These are phyloP conservation scores for Saccostrea cuccullata DNA, from an alignment of 1,140 invertebrate species.

Conservation along the genomic window DNA sequence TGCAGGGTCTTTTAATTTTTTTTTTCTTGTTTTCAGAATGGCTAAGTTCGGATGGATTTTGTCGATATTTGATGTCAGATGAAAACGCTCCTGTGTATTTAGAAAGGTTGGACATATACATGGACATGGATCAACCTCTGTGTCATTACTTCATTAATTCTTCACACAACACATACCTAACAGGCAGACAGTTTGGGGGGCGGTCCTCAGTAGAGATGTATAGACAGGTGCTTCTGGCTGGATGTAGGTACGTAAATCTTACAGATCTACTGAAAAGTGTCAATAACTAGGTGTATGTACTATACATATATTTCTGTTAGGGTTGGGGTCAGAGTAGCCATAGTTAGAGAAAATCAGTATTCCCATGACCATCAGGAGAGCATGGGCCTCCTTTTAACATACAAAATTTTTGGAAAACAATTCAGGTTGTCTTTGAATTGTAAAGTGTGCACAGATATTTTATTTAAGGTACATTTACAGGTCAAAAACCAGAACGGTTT, in stretches of 20 bases:
- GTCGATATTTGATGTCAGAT: conserved; percentile 99
- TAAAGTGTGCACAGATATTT: conserved; percentile 95
- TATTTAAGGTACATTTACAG: conserved; percentile 87
- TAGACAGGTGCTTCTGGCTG: conserved; percentile 95
- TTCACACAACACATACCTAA: conserved; percentile 99
- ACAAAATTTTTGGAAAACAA: too few species aligned
- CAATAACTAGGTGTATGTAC: background rate
- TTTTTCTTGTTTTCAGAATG: conserved; percentile 80
- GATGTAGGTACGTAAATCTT: conserved; percentile 87
- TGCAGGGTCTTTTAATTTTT: background rate
- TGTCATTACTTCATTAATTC: conserved; percentile 99
- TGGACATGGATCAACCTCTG: conserved; percentile 98
- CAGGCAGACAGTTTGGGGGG: conserved; percentile 96
- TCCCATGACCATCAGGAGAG: too few species aligned
- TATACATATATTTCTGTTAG: background rate
- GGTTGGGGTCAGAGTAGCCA: too few species aligned
- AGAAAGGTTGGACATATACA: conserved; percentile 97
- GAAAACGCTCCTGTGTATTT: conserved; percentile 99
- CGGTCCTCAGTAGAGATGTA: conserved; percentile 98
- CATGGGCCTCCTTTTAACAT: too few species aligned
- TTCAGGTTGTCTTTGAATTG: too few species aligned
- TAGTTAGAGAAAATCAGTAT: too few species aligned
- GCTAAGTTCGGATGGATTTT: conserved; percentile 95
- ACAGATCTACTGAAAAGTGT: background rate
- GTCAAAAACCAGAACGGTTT: too few species aligned